Base-by-base conservation (phyloP, 2,797 vertebrate genomes). In the Pangasius sanitwongsei region DNA sequence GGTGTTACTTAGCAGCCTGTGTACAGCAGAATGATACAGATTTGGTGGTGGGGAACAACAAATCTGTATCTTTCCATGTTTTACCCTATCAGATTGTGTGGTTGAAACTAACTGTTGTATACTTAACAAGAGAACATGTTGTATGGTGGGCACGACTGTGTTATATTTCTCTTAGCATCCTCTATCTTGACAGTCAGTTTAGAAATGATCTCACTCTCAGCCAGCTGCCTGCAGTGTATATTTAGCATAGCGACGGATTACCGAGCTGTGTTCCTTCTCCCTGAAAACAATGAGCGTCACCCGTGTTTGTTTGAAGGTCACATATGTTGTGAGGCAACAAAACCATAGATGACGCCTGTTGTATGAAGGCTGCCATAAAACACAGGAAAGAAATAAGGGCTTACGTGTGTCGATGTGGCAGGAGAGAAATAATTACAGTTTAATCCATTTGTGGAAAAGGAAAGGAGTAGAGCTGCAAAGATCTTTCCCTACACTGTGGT, bases 161-260 rank as follows among this genome's bases (percentile, higher is more conserved):
- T 65, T 50, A n/a, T 77, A 65, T 59, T 67, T 63, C 44, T 53
- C 16, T 87, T 78, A 63, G 28, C n/a, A n/a, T 78, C 28, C 41
- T 50, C 23, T 41, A 57, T 37, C 61, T 69, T 34, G 34, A 37
- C 67, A 50, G 55, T 81, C 67, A 75, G 25, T 80, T 80, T 87
- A 65, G 55, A 87, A 83, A 72, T 87, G 65, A 83, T 63, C 80
- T 83, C 80, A 83, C 67, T 61, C 81, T 50, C n/a, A 74, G 87
- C 28, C 67, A 83, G 67, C 61, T 80, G 74, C 12, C 20, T 69
- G 86, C 55, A 4, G 28, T 83, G 87, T 88, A 74, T 63, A 83
- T 75, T 83, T 83, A 84, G 67, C 67, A 31, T 74, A 72, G 53
- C 16, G n/a, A 34, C 41, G 11, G 37, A 59, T 83, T 83, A 88